Conservation (phyloP, 2,113 vertebrate genomes). For the Melozone crissalis region DNA sequence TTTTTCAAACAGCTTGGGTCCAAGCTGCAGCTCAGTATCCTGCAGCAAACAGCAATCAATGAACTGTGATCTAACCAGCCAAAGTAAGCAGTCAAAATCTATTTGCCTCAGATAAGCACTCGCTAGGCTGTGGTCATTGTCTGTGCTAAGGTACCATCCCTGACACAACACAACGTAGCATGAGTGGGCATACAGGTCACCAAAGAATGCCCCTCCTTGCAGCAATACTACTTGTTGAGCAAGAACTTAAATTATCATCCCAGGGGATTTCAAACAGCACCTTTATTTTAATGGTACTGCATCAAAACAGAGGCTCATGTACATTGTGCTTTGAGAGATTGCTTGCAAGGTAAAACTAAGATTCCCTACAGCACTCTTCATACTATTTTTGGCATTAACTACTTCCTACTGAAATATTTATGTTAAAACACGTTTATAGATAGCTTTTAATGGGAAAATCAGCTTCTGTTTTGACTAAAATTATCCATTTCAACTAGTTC, state of each 20-base stretch:
- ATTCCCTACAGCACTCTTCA: conserved; percentile 31
- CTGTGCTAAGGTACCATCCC: not conserved
- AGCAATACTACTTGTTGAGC: conserved; percentile 16
- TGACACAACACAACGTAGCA: not conserved
- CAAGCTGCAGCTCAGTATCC: not conserved
- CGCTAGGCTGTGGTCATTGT: not conserved
- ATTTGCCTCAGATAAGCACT: conserved; percentile 61
- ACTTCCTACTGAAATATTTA: conserved; percentile 56
- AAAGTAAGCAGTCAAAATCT: conserved; percentile 67
- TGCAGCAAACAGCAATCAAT: conserved; percentile 54
- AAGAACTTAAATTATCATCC: not conserved
- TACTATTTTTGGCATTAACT: conserved; percentile 22
- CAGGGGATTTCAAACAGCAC: not conserved
- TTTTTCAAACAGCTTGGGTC: not conserved
- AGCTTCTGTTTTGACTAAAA: not conserved
- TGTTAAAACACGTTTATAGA: conserved; percentile 33
- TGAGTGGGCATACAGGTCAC: not conserved
- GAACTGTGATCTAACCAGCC: conserved; percentile 58
- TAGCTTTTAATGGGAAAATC: conserved; percentile 8
- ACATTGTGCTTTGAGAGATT: conserved; percentile 10
- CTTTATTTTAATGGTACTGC: not conserved
- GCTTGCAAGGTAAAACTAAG: conserved; percentile 21
- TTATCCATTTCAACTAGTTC: not conserved
- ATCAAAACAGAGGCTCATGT: not conserved
- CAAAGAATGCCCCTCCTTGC: not conserved